Conservation (phyloP, 2,113 vertebrate species). For the Cebus imitator region DNA sequence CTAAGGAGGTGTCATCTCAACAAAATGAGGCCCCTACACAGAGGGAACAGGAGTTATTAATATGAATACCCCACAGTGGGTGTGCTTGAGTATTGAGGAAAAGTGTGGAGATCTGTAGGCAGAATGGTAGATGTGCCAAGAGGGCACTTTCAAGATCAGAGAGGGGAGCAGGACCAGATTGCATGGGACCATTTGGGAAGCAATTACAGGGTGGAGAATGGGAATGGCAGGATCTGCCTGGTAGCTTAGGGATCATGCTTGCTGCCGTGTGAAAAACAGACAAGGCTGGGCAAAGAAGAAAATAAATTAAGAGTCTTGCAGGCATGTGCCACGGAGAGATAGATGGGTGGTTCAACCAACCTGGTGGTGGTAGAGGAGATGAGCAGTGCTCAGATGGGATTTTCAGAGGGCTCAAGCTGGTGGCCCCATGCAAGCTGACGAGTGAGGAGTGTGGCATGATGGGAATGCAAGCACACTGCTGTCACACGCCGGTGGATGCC, state of each 20-base stretch:
- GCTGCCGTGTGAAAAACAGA: background rate
- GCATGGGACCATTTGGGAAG: background rate
- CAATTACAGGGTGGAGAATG: background rate
- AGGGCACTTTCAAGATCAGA: background rate
- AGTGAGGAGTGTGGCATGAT: background rate
- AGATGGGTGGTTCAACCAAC: background rate
- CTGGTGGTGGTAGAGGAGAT: background rate
- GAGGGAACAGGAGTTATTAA: background rate
- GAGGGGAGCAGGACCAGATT: background rate
- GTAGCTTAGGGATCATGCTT: background rate
- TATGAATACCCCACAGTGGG: fast-evolving
- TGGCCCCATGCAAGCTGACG: background rate
- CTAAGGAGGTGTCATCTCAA: background rate
- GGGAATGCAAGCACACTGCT: background rate
- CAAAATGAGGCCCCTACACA: background rate
- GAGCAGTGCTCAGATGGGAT: background rate
- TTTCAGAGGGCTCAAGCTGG: background rate
- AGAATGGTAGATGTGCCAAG: no score
- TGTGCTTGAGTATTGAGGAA: background rate
- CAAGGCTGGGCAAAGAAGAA: background rate
- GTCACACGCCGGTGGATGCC: background rate
- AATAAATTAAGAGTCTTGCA: no score
- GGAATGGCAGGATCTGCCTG: background rate
- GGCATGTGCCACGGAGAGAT: background rate
- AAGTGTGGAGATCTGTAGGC: background rate